phyloP scores from a whole-genome alignment of 2,113 vertebrate species.

The Lophura nycthemera region DNA sequence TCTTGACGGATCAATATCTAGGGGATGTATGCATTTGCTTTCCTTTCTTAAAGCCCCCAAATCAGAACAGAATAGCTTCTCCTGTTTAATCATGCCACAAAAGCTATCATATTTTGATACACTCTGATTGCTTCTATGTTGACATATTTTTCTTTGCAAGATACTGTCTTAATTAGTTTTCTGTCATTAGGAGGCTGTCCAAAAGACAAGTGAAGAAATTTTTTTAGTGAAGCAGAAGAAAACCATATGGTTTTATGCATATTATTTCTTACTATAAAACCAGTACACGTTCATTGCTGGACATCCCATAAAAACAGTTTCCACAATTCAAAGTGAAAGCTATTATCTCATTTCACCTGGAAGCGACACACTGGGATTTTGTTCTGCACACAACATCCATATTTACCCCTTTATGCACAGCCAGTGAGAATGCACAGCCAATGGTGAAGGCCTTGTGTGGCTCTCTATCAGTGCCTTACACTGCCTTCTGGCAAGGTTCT shows the following conservation, averaged over 20 bases:
- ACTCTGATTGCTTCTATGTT: background rate
- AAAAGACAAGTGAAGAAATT: background rate
- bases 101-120: background rate
- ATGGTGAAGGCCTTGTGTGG: background rate
- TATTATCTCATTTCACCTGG: constrained; percentile 52
- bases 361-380: constrained; percentile 65
- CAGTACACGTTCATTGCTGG: background rate
- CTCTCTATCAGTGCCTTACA: background rate
- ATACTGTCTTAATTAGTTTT: constrained; percentile 48
- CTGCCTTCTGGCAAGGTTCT: background rate
- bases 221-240: constrained; percentile 52
- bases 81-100: constrained; percentile 28
- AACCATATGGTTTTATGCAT: background rate
- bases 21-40: constrained; percentile 35
- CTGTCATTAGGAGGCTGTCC: constrained; percentile 40
- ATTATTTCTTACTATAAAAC: background rate
- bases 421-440: background rate
- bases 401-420: background rate
- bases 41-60: constrained; percentile 4
- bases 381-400: constrained; percentile 34
- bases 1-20: background rate
- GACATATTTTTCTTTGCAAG: constrained; percentile 53
- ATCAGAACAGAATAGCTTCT: background rate
- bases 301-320: background rate
- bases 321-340: constrained; percentile 38